These are phyloP conservation scores for Ictalurus punctatus DNA, from an alignment of 2,113 vertebrate genomes.

Conservation along the genomic window DNA sequence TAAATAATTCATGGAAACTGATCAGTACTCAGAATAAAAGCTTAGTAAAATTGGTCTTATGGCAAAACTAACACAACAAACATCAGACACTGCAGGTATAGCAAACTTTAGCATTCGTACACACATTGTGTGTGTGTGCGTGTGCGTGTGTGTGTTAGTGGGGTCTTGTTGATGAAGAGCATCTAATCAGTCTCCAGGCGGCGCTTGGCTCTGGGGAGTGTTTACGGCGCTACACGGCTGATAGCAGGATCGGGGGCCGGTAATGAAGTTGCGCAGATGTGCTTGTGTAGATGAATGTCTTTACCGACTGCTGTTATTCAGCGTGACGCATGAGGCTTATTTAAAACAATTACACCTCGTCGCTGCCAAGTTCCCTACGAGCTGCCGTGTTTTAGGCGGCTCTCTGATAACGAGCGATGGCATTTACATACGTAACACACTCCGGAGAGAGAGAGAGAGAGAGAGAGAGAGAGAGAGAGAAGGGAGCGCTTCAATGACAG, in stretches of 20 bases:
- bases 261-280: constrained; percentile 73
- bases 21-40: too few species aligned
- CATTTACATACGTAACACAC: constrained; percentile 17
- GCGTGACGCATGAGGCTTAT: constrained; percentile 69
- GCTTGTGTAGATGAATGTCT: constrained; percentile 74
- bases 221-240: constrained; percentile 44
- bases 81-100: neutral
- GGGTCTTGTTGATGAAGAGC: constrained; percentile 13
- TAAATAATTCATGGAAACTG: too few species aligned
- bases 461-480: neutral
- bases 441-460: neutral
- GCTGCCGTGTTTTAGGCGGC: constrained; percentile 56
- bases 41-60: neutral
- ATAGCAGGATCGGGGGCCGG: constrained; percentile 55
- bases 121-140: neutral
- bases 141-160: neutral
- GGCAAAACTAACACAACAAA: neutral
- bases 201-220: constrained; percentile 37
- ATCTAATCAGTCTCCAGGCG: constrained; percentile 30
- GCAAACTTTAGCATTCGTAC: too few species aligned
- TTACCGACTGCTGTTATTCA: constrained; percentile 67
- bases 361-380: constrained; percentile 65
- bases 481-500: constrained; percentile 20
- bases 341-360: constrained; percentile 73
- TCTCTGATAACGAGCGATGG: constrained; percentile 59